These are phyloP conservation scores for Petrolisthes manimaculis DNA, from an alignment of 2,888 invertebrate genomes.

Conservation along the genomic window DNA sequence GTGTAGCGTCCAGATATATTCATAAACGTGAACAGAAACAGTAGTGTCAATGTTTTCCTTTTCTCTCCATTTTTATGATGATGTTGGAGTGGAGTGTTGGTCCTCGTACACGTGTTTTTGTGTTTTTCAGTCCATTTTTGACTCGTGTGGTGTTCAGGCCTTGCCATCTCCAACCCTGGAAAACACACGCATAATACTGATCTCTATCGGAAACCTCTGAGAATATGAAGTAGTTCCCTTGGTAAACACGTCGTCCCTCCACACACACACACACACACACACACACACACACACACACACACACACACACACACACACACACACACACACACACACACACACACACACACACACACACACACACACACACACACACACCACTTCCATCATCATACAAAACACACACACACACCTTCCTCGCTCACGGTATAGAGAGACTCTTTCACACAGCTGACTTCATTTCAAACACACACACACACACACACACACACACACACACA, in stretches of 20 bases:
- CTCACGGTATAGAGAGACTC: neutral
- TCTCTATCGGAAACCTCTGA: too few relatives aligned
- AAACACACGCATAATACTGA: too few relatives aligned
- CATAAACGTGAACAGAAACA: too few relatives aligned
- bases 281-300: neutral
- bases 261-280: conserved; percentile 4
- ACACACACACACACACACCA: neutral
- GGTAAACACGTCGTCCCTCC: neutral
- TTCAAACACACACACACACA: neutral
- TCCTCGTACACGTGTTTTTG: neutral
- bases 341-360: neutral
- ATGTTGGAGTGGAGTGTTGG: neutral
- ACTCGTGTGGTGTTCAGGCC: too few relatives aligned
- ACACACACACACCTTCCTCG: neutral
- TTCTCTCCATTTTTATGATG: too few relatives aligned
- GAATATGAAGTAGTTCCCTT: too few relatives aligned
- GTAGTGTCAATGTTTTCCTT: too few relatives aligned
- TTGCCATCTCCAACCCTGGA: too few relatives aligned
- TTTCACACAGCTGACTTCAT: neutral
- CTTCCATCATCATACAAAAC: neutral
- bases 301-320: neutral
- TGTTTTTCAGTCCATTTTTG: too few relatives aligned
- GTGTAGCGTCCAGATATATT: too few relatives aligned
- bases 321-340: neutral
- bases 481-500: neutral